phyloP scores from a whole-genome alignment of 1,140 invertebrate genomes.

The Myzus persicae region DNA sequence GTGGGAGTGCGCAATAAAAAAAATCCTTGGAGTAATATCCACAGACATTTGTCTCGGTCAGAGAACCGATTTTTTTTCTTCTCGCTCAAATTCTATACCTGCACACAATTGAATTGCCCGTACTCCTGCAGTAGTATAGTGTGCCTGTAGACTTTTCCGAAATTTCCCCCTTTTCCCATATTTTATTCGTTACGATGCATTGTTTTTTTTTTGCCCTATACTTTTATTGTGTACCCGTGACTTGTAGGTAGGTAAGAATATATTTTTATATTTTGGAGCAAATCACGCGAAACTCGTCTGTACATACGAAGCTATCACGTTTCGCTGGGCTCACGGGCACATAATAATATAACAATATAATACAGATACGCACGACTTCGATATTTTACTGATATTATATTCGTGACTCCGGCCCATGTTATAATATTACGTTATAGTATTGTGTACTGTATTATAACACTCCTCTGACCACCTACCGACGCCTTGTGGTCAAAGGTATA shows the following conservation, averaged over 20 bases:
- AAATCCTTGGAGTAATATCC: conserved; percentile 32
- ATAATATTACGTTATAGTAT: neutral
- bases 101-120: neutral
- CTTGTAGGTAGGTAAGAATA: neutral
- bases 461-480: too few relatives aligned
- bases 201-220: neutral
- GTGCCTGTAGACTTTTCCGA: neutral
- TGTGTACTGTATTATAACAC: too few relatives aligned
- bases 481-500: neutral
- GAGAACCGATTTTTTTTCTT: conserved; percentile 38
- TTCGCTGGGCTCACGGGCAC: neutral
- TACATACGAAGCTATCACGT: neutral
- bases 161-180: neutral
- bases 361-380: neutral
- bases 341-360: neutral
- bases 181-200: neutral
- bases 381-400: neutral
- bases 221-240: neutral
- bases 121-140: neutral
- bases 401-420: neutral
- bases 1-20: neutral
- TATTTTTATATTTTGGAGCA: neutral
- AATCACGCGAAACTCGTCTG: neutral
- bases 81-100: neutral
- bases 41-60: conserved; percentile 51